Percentiles rank a stretch among this genome's conserved stretches.
Evolutionary conservation across 2,888 invertebrate species (phyloP).

Genomic region (Dolichopus griseipennis): DNA sequence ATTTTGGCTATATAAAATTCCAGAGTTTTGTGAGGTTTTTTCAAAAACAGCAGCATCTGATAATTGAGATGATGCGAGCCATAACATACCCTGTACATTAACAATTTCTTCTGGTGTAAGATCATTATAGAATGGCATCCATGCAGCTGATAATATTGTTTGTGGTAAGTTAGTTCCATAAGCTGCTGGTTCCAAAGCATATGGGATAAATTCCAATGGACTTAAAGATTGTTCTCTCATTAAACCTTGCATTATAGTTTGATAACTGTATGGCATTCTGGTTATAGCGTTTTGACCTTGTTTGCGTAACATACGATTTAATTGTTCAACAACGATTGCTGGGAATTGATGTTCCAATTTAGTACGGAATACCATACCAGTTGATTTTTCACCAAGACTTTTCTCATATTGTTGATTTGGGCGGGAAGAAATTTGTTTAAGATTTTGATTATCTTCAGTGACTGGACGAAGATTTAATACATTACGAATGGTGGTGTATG

Average conservation of each 20-base stretch:
- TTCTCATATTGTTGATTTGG: constrained; percentile 36
- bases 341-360: constrained; percentile 47
- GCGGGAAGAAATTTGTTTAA: constrained; percentile 44
- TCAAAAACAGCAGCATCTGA: constrained; percentile 14
- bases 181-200: constrained; percentile 18
- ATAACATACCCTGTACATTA: constrained; percentile 18
- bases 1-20: constrained; percentile 9
- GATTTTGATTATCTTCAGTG: constrained; percentile 43
- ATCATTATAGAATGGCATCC: constrained; percentile 21
- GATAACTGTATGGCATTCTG: constrained; percentile 13
- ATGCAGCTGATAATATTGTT: constrained; percentile 16
- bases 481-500: constrained; percentile 54
- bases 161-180: constrained; percentile 10
- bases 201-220: constrained; percentile 18
- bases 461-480: constrained; percentile 49
- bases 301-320: constrained; percentile 15
- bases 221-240: constrained; percentile 15
- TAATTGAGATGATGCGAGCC: constrained; percentile 19
- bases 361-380: constrained; percentile 49
- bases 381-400: constrained; percentile 44
- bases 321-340: constrained; percentile 28
- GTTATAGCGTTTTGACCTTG: constrained; percentile 17
- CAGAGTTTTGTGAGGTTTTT: background rate
- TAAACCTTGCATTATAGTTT: constrained; percentile 19
- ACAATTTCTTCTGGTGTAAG: constrained; percentile 13